Percentiles rank a stretch among this genome's conserved stretches.
phyloP scores from a whole-genome alignment of 2,113 vertebrate genomes.

The Tapirus terrestris region DNA sequence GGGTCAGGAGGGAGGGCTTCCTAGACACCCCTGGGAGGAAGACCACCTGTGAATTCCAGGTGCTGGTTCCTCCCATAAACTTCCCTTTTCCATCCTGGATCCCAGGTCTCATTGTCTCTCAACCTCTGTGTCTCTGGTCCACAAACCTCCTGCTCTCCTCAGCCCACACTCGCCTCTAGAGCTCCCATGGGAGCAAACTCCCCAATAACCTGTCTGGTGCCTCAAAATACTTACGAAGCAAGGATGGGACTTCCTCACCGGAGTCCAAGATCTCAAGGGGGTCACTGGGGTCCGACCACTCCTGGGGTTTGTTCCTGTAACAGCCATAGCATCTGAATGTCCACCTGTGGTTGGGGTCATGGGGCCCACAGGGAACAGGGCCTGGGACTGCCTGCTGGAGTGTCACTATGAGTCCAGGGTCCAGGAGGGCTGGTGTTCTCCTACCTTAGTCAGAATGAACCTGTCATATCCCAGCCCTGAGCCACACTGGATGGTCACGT shows the following conservation, averaged over 20 bases:
- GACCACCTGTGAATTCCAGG: rapidly evolving
- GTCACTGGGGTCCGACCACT: not conserved
- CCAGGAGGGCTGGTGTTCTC: no score
- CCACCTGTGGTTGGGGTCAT: not conserved
- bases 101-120: not conserved
- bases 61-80: no score
- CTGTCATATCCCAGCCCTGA: no score
- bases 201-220: no score
- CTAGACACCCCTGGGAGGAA: not conserved
- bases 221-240: no score
- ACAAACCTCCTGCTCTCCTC: rapidly evolving
- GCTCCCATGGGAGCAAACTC: no score
- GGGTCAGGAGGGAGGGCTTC: not conserved
- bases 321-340: not conserved
- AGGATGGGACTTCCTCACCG: not conserved
- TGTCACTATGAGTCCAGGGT: not conserved
- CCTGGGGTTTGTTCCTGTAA: rapidly evolving
- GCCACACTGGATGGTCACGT: no score
- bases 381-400: not conserved
- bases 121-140: not conserved
- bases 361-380: not conserved
- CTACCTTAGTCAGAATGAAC: no score
- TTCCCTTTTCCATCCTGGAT: not conserved
- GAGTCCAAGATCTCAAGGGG: not conserved
- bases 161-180: no score